Conservation (phyloP, 2,888 invertebrate genomes). For the Eudasyphora cyanicolor region DNA sequence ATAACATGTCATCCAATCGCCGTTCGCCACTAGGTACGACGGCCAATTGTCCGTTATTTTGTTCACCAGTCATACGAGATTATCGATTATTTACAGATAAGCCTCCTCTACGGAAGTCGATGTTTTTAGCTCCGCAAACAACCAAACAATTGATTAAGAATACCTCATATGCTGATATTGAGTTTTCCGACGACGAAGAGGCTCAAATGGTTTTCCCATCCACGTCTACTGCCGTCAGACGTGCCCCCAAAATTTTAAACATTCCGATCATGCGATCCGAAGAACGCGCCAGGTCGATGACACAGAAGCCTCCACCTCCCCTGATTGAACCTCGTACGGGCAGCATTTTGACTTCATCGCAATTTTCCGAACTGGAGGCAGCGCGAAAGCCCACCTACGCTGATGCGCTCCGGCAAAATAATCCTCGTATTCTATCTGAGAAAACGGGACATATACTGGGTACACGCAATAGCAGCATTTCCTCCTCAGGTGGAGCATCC, state of each 20-base stretch:
- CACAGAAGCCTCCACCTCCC: conserved; percentile 69
- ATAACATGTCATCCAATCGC: conserved; percentile 58
- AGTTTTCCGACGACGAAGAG: conserved; percentile 78
- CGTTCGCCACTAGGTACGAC: conserved; percentile 60
- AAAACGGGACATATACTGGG: conserved; percentile 56
- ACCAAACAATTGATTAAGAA: conserved; percentile 69
- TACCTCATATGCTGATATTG: conserved; percentile 69
- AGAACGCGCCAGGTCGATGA: conserved; percentile 40
- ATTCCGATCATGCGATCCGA: conserved; percentile 68
- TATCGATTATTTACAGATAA: conserved; percentile 59
- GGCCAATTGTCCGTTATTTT: neutral
- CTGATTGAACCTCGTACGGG: conserved; percentile 70
- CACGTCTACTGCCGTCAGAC: conserved; percentile 31
- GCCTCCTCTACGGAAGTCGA: conserved; percentile 70
- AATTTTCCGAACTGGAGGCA: conserved; percentile 66
- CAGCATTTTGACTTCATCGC: conserved; percentile 68
- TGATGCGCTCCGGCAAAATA: conserved; percentile 59
- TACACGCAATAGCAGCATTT: conserved; percentile 58
- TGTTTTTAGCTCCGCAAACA: conserved; percentile 71
- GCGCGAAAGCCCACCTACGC: conserved; percentile 63
- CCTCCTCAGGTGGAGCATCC: conserved; percentile 62
- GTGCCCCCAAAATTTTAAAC: conserved; percentile 64
- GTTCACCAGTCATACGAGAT: conserved; percentile 24
- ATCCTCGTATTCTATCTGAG: neutral
- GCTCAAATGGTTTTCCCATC: conserved; percentile 54